phyloP scores from a whole-genome alignment of 2,888 invertebrate genomes.

The Cheiracanthium punctorium region DNA sequence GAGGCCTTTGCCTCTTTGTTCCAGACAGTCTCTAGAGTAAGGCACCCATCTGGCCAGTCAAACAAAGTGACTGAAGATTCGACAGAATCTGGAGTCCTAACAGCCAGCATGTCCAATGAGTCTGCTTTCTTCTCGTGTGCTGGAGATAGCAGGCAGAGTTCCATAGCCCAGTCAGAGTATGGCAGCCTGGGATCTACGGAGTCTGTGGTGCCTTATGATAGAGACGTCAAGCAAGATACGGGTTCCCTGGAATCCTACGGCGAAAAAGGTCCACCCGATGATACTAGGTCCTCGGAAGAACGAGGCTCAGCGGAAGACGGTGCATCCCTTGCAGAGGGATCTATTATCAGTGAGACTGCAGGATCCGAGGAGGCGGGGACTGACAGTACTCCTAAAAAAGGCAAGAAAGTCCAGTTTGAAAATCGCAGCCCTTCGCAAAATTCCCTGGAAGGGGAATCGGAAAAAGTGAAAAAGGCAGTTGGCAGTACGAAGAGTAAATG shows the following conservation, averaged over 20 bases:
- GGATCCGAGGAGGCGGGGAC: conserved; percentile 15
- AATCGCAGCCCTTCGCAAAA: conserved; percentile 35
- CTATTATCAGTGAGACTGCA: conserved; percentile 1
- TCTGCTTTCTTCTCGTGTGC: conserved; percentile 71
- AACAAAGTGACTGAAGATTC: conserved; percentile 40
- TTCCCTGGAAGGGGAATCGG: conserved; percentile 26
- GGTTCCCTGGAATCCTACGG: conserved; percentile 55
- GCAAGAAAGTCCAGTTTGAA: conserved; percentile 64
- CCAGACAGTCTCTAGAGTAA: conserved; percentile 85
- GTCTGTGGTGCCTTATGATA: conserved; percentile 52
- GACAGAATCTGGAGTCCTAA: conserved; percentile 36
- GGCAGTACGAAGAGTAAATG: conserved; percentile 72
- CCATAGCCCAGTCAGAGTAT: conserved; percentile 70
- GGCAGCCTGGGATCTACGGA: conserved; percentile 70
- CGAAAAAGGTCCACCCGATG: conserved; percentile 31
- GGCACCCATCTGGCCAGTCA: conserved; percentile 73
- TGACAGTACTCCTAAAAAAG: conserved; percentile 25
- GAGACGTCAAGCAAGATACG: conserved; percentile 28
- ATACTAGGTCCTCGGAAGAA: conserved; percentile 10
- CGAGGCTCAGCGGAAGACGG: conserved; percentile 1
- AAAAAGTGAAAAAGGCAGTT: conserved; percentile 49
- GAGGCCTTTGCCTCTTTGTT: conserved; percentile 78
- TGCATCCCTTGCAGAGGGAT: conserved; percentile 18
- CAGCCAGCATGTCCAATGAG: conserved; percentile 70
- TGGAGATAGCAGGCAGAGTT: conserved; percentile 70